Evolutionary conservation across 2,888 invertebrate genomes (phyloP), one percentile per base, ranked within the genome.

Genomic region (Ichneumoninae sp.): DNA sequence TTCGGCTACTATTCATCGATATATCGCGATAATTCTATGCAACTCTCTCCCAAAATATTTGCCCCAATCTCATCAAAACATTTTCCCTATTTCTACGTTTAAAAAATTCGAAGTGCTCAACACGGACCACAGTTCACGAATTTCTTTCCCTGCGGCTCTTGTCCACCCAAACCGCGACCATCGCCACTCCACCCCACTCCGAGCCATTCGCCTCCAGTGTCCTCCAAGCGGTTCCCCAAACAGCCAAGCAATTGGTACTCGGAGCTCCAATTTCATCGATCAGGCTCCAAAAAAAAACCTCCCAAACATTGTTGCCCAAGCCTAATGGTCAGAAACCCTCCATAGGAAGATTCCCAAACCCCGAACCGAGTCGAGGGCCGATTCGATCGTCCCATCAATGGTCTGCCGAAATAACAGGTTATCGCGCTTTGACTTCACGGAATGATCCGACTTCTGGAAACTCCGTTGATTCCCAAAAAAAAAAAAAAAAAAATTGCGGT

Each of bases 361-460:
- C 16, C n/a, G 5, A 60, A 8, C 60, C 19, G 22, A 54, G 68
- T 22, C 22, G 47, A 26, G 1, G 6, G 2, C 22, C 22, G 19
- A 47, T 68, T 26, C 44, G 44, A 68, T 68, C 60, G 26, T 19
- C 52, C 4, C 50, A 26, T 50, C 50, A 10, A 71, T 33, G 44
- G 52, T 54, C 13, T 8, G 13, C 26, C 40, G 13, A 65, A 62
- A 62, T 33, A 44, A 52, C 44, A 74, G 75, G 79, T 71, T 71
- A 62, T 68, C 47, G 44, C 30, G 0, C 30, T 33, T 36, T 69
- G 26, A 72, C 40, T 72, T 57, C 60, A 60, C 26, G n/a, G 60
- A 72, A 72, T 60, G 60, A 57, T 57, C 71, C 36, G 44, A 78
- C 69, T 60, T 78, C 69, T 54, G 44, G 77, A 78, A 78, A 78